A percentile compares a stretch with the other conserved stretches of the same genome.
phyloP scores from a whole-genome alignment of 2,888 invertebrate genomes.

The Pseudococcus jackbeardsleyi region DNA sequence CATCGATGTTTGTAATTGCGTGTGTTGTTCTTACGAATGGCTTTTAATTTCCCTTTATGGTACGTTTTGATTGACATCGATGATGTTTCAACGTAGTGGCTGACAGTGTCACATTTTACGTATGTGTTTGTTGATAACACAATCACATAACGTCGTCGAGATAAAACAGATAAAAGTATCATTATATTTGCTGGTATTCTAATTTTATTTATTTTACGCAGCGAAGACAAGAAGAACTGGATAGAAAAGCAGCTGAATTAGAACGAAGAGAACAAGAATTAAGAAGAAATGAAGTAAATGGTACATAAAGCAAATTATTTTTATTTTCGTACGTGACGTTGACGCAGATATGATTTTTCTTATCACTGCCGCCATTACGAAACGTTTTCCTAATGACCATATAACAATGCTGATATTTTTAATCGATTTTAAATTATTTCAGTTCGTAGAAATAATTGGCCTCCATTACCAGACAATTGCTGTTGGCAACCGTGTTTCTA shows the following conservation, averaged over 20 bases:
- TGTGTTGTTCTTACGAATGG: not conserved
- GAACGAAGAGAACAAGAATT: conserved; percentile 91
- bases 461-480: conserved; percentile 92
- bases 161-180: not conserved
- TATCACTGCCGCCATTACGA: not conserved
- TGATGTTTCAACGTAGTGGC: not conserved
- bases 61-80: not conserved
- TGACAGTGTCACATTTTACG: not conserved
- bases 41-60: not conserved
- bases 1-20: not conserved
- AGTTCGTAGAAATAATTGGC: conserved; percentile 95
- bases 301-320: conserved; percentile 68
- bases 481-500: conserved; percentile 99
- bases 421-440: conserved; percentile 68
- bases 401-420: not conserved
- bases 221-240: conserved; percentile 90
- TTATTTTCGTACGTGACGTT: not conserved
- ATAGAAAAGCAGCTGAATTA: conserved; percentile 90
- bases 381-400: conserved; percentile 53
- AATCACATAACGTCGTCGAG: not conserved
- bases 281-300: conserved; percentile 73
- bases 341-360: not conserved
- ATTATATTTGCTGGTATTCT: conserved; percentile 43
- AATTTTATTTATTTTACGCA: conserved; percentile 69
- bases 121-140: not conserved